phyloP scores from a whole-genome alignment of 2,888 invertebrate species.

The Mythimna impura region DNA sequence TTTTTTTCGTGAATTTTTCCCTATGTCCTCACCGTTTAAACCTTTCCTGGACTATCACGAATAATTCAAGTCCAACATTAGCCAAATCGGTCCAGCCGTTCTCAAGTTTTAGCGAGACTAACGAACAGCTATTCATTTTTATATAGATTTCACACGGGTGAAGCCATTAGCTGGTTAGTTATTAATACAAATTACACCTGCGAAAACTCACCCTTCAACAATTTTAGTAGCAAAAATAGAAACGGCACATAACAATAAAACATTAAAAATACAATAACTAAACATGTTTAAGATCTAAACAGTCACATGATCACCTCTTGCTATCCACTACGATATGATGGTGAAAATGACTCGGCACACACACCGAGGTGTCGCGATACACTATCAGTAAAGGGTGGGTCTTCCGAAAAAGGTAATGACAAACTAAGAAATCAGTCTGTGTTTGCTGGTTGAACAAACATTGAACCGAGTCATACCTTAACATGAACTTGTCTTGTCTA shows the following conservation, averaged over 20 bases:
- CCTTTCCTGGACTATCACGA: too few relatives aligned
- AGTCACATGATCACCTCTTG: conserved; percentile 69
- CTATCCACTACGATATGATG: conserved; percentile 75
- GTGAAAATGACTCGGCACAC: conserved; percentile 76
- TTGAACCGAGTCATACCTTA: conserved; percentile 57
- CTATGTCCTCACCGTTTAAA: too few relatives aligned
- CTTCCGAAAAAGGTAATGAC: conserved; percentile 82
- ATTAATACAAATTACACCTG: not conserved
- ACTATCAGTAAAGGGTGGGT: conserved; percentile 83
- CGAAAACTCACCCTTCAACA: conserved; percentile 81
- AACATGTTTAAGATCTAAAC: conserved; percentile 78
- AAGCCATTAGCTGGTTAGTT: too few relatives aligned
- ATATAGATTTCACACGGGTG: too few relatives aligned
- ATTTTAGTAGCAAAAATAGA: conserved; percentile 78
- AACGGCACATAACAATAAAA: conserved; percentile 76
- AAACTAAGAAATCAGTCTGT: conserved; percentile 84
- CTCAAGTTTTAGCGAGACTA: too few relatives aligned
- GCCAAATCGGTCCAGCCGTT: too few relatives aligned
- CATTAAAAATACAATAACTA: conserved; percentile 77
- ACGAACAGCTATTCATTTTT: too few relatives aligned
- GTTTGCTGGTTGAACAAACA: conserved; percentile 72
- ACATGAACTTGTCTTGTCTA: conserved; percentile 44
- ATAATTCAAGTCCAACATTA: too few relatives aligned
- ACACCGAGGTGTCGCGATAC: conserved; percentile 76
- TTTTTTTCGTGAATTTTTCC: too few relatives aligned